Conservation (phyloP, 2,888 invertebrate species). For the Epirrita christyi region DNA sequence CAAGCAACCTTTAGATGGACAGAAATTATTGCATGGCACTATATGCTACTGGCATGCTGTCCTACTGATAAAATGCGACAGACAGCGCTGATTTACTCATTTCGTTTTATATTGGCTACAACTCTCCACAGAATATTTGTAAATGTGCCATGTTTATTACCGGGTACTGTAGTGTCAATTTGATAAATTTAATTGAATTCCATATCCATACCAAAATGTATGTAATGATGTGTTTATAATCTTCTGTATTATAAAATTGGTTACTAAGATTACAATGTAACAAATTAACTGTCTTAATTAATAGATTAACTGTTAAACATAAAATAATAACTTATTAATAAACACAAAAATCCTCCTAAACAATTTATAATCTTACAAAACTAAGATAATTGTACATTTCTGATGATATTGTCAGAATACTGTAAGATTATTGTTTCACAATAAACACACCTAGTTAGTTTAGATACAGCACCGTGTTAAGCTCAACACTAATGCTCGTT, state of each 20-base stretch:
- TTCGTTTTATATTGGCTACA: too few relatives aligned
- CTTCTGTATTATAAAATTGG: background rate
- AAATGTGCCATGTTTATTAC: background rate
- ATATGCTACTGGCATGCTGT: too few relatives aligned
- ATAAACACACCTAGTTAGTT: constrained; percentile 15
- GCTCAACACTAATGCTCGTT: constrained; percentile 4
- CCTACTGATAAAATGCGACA: too few relatives aligned
- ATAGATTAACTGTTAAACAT: background rate
- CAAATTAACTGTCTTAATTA: constrained; percentile 2
- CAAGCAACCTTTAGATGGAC: too few relatives aligned
- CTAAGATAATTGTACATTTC: too few relatives aligned
- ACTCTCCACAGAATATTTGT: background rate
- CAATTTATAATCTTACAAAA: too few relatives aligned
- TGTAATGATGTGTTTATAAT: background rate
- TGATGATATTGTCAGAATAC: background rate
- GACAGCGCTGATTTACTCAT: too few relatives aligned
- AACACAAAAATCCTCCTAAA: too few relatives aligned
- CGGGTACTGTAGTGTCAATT: background rate
- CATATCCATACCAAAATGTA: background rate
- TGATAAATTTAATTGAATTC: background rate
- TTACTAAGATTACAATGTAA: background rate
- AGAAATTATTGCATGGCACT: too few relatives aligned
- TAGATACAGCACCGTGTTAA: constrained; percentile 11
- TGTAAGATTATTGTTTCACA: constrained; percentile 6
- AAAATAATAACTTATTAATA: too few relatives aligned